These are phyloP conservation scores for Blastobasis adustella DNA, from an alignment of 2,888 invertebrate species.

Conservation along the genomic window DNA sequence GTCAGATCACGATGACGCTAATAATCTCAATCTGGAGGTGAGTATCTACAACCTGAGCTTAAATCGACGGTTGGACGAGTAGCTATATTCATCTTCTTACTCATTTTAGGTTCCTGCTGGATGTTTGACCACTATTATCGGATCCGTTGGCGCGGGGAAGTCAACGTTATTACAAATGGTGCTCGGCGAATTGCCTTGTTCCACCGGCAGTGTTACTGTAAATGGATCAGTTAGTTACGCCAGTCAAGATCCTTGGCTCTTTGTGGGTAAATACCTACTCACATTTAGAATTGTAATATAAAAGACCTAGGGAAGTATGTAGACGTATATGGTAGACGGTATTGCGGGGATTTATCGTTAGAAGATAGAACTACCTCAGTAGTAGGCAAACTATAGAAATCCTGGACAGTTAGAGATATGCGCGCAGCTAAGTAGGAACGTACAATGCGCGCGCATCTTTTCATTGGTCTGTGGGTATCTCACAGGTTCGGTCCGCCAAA, in stretches of 20 bases:
- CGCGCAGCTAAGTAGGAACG: too few species aligned
- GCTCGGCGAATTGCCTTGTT: conserved; percentile 83
- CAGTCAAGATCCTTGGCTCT: conserved; percentile 90
- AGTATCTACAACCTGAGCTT: conserved; percentile 10
- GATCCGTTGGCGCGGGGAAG: conserved; percentile 77
- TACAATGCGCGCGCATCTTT: too few species aligned
- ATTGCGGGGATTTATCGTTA: too few species aligned
- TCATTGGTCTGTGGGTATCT: too few species aligned
- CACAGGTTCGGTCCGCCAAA: conserved; percentile 86
- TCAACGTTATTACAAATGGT: conserved; percentile 78
- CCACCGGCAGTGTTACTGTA: conserved; percentile 74
- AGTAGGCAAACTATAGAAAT: too few species aligned
- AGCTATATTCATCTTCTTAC: neutral
- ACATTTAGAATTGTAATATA: too few species aligned
- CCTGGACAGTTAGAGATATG: too few species aligned
- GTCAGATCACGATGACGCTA: conserved; percentile 53
- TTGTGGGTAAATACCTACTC: conserved; percentile 63
- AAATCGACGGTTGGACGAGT: neutral
- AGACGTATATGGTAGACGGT: too few species aligned
- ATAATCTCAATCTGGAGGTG: conserved; percentile 58
- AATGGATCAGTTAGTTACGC: conserved; percentile 83
- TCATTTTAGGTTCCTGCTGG: conserved; percentile 38
- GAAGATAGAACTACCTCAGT: too few species aligned
- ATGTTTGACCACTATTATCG: conserved; percentile 76
- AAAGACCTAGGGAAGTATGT: too few species aligned